Evolutionary conservation across 2,113 vertebrate species (phyloP), one percentile per base, ranked within the genome.

Genomic region (Gnathonemus echidnorhynchus): DNA sequence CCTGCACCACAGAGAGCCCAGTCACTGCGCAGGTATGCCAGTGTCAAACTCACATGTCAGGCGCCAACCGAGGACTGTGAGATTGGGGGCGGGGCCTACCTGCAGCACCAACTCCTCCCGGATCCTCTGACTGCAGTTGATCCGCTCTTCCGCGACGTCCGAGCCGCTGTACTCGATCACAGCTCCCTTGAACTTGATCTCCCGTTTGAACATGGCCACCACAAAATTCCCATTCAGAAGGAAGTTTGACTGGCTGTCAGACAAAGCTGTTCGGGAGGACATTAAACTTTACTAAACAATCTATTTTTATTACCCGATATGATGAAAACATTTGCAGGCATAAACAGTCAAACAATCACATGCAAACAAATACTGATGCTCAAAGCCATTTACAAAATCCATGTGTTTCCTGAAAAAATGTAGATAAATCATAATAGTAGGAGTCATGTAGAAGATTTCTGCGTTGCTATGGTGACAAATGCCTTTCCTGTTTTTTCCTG

Each of bases 161-260:
- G 98, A 99, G 91, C 98, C 98, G 91, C 95, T 99, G 95, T 99
- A 99, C 91, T 99, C 98, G 27, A 99, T 97, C 92, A 96, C 93
- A 8, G 95, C 95, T 94, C 98, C 98, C 93, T 97, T 96, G 89
- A 98, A 93, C 91, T 92, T 96, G 93, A 99, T 96, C 96, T 98
- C 98, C 94, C 96, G 97, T 95, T 98, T 99, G 93, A 98, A 98
- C 97, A 97, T 98, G 95, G 97, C 97, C 92, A 99, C 98, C 95
- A 99, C 97, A 94, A 98, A 99, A 96, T 99, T 98, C 91, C 98
- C 98, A 92, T 99, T 99, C 92, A 99, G 95, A 87, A 99, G 94
- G 91, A 97, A 98, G 94, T 97, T 98, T 91, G 98, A 98, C 46
- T 96, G 96, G 92, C 94, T 92, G 92, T 98, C 97, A 89, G 98